Evolutionary conservation across 1,140 invertebrate genomes (phyloP), one percentile per base, ranked within the genome.

Genomic region (Ectropis grisescens): DNA sequence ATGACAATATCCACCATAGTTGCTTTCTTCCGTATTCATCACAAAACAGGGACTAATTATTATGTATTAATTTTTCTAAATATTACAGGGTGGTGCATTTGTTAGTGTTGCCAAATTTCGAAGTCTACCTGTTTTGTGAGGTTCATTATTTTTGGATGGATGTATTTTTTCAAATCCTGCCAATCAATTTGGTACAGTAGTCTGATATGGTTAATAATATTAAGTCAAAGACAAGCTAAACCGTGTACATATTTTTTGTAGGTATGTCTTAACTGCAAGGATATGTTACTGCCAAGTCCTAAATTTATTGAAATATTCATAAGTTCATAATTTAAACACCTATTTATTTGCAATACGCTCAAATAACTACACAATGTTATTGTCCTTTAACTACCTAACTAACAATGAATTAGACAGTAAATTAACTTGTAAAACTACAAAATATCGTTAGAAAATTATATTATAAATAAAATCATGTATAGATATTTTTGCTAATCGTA

Each of bases 361-460:
- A 57, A 67, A 47, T 50, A 39, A 56, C 56, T 60, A 58, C 51
- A 52, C 47, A 60, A 58, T 47, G 41, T 51, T 25, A 44, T 47
- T 49, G 59, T 62, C 42, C 41, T 54, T 47, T 51, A 52, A 47
- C 53, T 60, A 64, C 28, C 42, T 59, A 60, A 40, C 35, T 50
- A 51, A 41, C 28, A 47, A 66, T 54, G 48, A 56, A 32, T 65
- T 54, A 57, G 58, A 68, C 54, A 67, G 52, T 68, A 68, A 71
- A 74, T 65, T 61, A 70, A 72, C 55, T 60, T 66, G 64, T 70
- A 72, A 65, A 78, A 57, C 69, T 71, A 75, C 62, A 56, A 60
- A 75, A 80, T 70, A 72, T 76, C 50, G 64, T 55, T 80, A 76
- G 58, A 75, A 76, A 74, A 75, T 72, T 54, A 53, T 51, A 32